Evolutionary conservation across 2,888 invertebrate species (phyloP).

Genomic region (Ecliptopera silaceata): DNA sequence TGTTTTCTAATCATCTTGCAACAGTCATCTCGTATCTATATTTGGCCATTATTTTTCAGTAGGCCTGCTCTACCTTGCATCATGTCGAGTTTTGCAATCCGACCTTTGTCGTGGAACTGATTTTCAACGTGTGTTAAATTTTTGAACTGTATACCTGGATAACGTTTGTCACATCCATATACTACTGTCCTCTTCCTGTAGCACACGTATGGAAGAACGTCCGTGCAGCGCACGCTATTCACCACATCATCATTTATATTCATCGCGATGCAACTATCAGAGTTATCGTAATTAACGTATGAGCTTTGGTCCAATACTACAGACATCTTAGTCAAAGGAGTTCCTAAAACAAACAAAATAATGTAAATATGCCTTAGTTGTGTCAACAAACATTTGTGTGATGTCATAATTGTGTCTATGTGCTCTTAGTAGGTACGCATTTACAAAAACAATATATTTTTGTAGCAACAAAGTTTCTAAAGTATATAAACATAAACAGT

Average conservation of each 20-base stretch:
- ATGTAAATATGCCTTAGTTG: neutral
- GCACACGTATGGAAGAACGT: constrained; percentile 2
- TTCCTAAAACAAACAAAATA: neutral
- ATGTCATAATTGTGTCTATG: too few relatives aligned
- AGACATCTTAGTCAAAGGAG: neutral
- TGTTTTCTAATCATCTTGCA: too few relatives aligned
- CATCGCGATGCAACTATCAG: neutral
- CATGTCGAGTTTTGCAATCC: too few relatives aligned
- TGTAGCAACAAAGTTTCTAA: too few relatives aligned
- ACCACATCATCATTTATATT: neutral
- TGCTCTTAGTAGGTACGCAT: too few relatives aligned
- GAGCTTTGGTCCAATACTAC: neutral
- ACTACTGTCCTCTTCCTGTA: neutral
- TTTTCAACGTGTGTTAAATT: neutral
- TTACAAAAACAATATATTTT: too few relatives aligned
- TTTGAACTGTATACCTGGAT: neutral
- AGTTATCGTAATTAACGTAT: neutral
- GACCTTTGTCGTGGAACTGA: too few relatives aligned
- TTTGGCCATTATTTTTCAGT: too few relatives aligned
- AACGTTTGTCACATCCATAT: neutral
- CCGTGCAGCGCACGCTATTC: neutral
- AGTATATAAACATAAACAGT: too few relatives aligned
- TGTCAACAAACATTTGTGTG: too few relatives aligned
- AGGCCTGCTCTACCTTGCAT: too few relatives aligned
- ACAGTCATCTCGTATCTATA: too few relatives aligned